Evolutionary conservation across 2,113 vertebrate species (phyloP).

Genomic region (Lamprotornis superbus): DNA sequence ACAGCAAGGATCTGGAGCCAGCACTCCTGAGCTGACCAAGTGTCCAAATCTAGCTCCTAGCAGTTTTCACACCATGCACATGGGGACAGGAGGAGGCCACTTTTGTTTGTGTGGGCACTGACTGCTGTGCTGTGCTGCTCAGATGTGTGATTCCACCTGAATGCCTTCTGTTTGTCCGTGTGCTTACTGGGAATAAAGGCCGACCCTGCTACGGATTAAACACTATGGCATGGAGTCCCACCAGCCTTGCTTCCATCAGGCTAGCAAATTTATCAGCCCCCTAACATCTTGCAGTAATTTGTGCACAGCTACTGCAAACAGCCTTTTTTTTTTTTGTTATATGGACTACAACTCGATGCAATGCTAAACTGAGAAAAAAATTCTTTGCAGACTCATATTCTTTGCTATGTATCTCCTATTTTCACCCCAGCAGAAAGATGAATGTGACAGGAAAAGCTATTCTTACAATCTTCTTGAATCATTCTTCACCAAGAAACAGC

Average conservation of each 20-base stretch:
- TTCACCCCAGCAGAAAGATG: not conserved
- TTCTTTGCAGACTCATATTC: accelerated
- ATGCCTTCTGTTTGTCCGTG: accelerated
- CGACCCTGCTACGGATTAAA: not conserved
- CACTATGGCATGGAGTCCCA: not conserved
- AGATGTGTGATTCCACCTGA: accelerated
- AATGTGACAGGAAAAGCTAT: not conserved
- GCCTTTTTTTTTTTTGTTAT: not conserved
- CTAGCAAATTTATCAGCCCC: not conserved
- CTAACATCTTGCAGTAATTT: not conserved
- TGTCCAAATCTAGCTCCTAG: not conserved
- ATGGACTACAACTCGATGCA: accelerated
- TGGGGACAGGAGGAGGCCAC: accelerated
- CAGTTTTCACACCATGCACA: not conserved
- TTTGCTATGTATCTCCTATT: not conserved
- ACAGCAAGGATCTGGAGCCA: not conserved
- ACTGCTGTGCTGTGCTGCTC: not conserved
- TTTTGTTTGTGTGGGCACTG: not conserved
- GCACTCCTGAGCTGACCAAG: not conserved
- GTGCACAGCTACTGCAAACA: not conserved
- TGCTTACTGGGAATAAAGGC: not conserved
- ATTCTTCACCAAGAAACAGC: not conserved
- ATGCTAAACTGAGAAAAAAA: not conserved
- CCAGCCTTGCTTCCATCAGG: not conserved
- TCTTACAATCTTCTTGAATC: not conserved